Base-by-base conservation (phyloP, 2,888 invertebrate genomes). In the Quadroppia sp. region DNA sequence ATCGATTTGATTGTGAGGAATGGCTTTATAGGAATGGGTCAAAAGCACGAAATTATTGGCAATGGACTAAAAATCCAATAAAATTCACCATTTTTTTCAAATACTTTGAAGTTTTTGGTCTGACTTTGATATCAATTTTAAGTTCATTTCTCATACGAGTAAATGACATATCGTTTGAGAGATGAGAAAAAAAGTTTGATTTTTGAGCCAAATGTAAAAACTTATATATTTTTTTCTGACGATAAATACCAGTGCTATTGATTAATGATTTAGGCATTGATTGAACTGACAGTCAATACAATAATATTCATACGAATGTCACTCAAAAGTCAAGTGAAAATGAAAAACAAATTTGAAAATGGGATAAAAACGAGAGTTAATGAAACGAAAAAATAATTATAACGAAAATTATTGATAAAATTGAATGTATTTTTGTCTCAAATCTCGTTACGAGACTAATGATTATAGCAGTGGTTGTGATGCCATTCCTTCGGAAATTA, bases 61-160 rank as follows among this genome's bases (percentile, higher is more conserved):
- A 45, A 45, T 11, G 15, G 13, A 45, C n/a, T 45, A 3, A 15
- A n/a, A 45, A 45, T 45, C n/a, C 15, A 13, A 45, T 45, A 45
- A 45, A 45, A 45, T 15, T n/a, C 6, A 13, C 45, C 2, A 3
- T 9, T 45, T 45, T 45, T 13, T 15, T 9, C 45, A 36, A 36
- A 17, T 45, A 6, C 2, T 45, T 15, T 45, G 45, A 13, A 45
- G 45, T 17, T n/a, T 45, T 45, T 45, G 15, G 45, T 45, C 15
- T 45, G 45, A n/a, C 45, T 45, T 45, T 45, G 45, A 45, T 45
- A 45, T 45, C 45, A 45, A n/a, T 45, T 45, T 45, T 45, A 9
- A 45, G 17, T 45, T 45, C 45, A 45, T 45, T 11, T 45, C 13
- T 45, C n/a, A 45, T 45, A 45, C 3, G 45, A 17, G 17, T 3